phyloP scores from a whole-genome alignment of 2,888 invertebrate genomes.

The Bursaphelenchus okinawaensis region DNA sequence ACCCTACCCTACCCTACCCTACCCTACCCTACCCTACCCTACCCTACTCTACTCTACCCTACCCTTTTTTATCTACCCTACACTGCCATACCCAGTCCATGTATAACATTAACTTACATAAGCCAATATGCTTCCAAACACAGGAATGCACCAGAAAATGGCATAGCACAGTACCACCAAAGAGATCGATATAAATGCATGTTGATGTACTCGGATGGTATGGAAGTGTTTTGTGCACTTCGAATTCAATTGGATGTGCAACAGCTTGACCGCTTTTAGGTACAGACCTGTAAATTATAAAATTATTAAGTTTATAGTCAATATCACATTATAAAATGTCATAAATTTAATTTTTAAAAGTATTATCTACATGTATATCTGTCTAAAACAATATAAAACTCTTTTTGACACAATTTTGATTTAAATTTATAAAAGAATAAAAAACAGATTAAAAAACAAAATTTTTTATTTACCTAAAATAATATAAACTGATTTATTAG shows the following conservation, averaged over 20 bases:
- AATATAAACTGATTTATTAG: too few species aligned
- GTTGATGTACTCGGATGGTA: conserved; percentile 9
- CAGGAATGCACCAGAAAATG: conserved; percentile 3
- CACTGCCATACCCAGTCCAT: too few species aligned
- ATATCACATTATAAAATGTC: too few species aligned
- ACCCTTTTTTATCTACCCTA: too few species aligned
- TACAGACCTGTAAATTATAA: neutral
- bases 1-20: too few species aligned
- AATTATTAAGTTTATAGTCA: neutral
- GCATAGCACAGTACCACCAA: neutral
- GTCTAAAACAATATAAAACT: too few species aligned
- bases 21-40: too few species aligned
- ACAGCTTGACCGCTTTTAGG: neutral
- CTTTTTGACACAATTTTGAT: neutral
- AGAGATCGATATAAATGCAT: conserved; percentile 4
- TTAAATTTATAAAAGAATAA: too few species aligned
- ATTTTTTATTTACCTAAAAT: too few species aligned
- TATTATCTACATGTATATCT: neutral
- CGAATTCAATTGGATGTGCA: neutral
- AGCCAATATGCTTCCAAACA: neutral
- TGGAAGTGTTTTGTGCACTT: neutral
- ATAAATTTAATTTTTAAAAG: neutral
- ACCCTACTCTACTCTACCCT: too few species aligned
- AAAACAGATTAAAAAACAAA: too few species aligned
- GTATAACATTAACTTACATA: neutral